phyloP scores from a whole-genome alignment of 2,113 vertebrate species.

The Hirundichthys speculiger region DNA sequence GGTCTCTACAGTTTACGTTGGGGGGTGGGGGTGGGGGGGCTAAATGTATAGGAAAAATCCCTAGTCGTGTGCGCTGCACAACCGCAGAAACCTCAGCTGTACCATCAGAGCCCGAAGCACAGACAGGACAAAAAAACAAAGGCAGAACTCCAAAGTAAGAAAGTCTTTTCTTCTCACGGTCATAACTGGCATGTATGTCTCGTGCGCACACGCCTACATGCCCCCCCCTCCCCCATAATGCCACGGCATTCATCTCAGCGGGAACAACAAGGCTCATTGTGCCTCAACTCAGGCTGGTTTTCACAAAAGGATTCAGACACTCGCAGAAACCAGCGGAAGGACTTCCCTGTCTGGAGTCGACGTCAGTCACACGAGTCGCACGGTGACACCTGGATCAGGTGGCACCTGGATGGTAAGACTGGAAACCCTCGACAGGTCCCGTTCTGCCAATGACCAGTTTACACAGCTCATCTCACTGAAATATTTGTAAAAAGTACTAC shows the following conservation, averaged over 20 bases:
- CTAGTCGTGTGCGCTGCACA: too few relatives aligned
- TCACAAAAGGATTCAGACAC: slow-evolving; percentile 38
- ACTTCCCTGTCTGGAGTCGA: slow-evolving; percentile 30
- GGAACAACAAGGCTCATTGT: slow-evolving; percentile 73
- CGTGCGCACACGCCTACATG: slow-evolving; percentile 54
- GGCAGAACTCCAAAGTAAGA: slow-evolving; percentile 42
- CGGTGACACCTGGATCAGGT: background rate
- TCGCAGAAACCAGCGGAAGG: slow-evolving; percentile 31
- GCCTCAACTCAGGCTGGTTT: slow-evolving; percentile 39
- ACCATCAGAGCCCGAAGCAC: slow-evolving; percentile 30
- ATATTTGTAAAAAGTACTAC: too few relatives aligned
- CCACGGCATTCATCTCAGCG: slow-evolving; percentile 59
- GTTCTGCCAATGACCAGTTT: too few relatives aligned
- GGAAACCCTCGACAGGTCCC: too few relatives aligned
- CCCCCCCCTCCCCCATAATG: slow-evolving; percentile 64
- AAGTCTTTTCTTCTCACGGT: slow-evolving; percentile 44
- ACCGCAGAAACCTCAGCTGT: slow-evolving; percentile 36
- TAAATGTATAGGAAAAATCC: too few relatives aligned
- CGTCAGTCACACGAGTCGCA: background rate
- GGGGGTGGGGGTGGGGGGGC: slow-evolving; percentile 10
- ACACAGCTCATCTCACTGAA: too few relatives aligned
- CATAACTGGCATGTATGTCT: slow-evolving; percentile 65
- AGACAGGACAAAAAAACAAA: slow-evolving; percentile 41
- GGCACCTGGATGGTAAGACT: too few relatives aligned
- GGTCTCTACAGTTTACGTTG: slow-evolving; percentile 22